Evolutionary conservation across 2,888 invertebrate species (phyloP), one percentile per base, ranked within the genome.

Genomic region (Dilophus febrilis): DNA sequence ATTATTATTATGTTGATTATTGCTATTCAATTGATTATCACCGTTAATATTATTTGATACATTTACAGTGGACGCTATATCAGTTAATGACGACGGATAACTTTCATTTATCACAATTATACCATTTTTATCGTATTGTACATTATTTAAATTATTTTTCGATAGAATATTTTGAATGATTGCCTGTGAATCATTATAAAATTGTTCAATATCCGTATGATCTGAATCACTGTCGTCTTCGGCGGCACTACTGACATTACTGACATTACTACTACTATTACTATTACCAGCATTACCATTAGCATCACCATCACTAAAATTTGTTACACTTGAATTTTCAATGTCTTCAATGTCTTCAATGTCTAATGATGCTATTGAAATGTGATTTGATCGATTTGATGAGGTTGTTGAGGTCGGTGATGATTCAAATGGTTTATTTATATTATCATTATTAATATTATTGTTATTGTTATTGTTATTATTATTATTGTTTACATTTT

Each of bases 281-380:
- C 50, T 48, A 28, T 50, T 48, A 3, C 11, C 28, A 7, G 48
- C 40, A 8, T 49, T 50, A 32, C 55, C 54, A 11, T 49, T 50
- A 26, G 50, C 52, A 40, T 56, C 55, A 2, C 55, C 54, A 40
- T 61, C 61, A 22, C n/a, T n/a, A n/a, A 58, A 56, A 40, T 58
- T 58, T 40, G 59, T 54, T 40, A 54, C 52, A 46, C 58, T 59
- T 11, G 59, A 61, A n/a, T n/a, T n/a, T 37, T 55, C 56, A 44
- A 51, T 29, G 3, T 4, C 48, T 41, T 54, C 58, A 50, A 56
- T 53, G 33, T 57, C 57, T n/a, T n/a, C n/a, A n/a, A n/a, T n/a
- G 44, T 57, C 56, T 43, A 58, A 53, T 36, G 58, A 58, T 30
- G 55, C 50, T 34, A 59, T 56, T 40, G 59, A 58, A 36, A 59